phyloP scores from a whole-genome alignment of 2,797 vertebrate species.

The Phoebastria nigripes region DNA sequence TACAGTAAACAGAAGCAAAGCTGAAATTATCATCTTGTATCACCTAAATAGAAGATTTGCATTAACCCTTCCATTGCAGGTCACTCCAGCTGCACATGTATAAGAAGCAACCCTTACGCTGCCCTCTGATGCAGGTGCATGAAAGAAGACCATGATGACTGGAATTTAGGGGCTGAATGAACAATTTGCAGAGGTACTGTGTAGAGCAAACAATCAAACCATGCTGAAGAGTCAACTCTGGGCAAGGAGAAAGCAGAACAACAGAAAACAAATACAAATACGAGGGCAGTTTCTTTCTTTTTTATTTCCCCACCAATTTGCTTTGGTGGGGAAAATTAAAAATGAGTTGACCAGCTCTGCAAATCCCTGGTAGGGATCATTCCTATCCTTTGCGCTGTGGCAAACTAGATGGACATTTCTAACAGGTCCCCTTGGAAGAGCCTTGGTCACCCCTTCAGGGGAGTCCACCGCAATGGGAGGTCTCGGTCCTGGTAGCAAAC shows the following conservation, averaged over 20 bases:
- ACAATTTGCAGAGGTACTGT: accelerated
- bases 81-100: accelerated
- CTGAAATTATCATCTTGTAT: background rate
- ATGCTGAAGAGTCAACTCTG: background rate
- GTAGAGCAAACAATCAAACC: background rate
- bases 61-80: background rate
- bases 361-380: background rate
- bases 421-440: background rate
- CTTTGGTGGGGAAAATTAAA: background rate
- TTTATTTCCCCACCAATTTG: background rate
- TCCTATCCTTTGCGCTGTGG: background rate
- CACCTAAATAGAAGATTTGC: background rate
- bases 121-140: background rate
- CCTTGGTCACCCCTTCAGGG: background rate
- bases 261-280: background rate
- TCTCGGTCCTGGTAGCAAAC: background rate
- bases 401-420: background rate
- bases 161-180: background rate
- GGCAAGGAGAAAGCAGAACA: background rate
- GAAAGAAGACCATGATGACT: accelerated
- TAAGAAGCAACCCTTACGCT: background rate
- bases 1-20: background rate
- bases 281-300: background rate
- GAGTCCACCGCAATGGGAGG: accelerated
- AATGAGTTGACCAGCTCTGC: background rate